Evolutionary conservation across 2,888 invertebrate genomes (phyloP).

Genomic region (Cancer borealis): DNA sequence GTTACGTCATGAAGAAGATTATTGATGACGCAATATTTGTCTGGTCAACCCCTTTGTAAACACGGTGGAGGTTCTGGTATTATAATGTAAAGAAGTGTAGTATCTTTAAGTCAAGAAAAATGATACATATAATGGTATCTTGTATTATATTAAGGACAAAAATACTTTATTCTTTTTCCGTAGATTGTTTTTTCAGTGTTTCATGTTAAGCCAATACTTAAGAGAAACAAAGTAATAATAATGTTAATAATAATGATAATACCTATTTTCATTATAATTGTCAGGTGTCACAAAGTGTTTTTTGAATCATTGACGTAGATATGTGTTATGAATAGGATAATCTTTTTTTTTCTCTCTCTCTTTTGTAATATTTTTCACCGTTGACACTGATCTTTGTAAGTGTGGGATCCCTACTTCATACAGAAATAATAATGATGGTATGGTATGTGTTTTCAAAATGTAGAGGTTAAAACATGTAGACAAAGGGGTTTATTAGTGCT

Average conservation of each 20-base stretch:
- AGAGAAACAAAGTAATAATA: background rate
- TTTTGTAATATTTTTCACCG: slow-evolving; percentile 3
- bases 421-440: background rate
- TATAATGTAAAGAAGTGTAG: background rate
- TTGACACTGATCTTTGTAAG: slow-evolving; percentile 3
- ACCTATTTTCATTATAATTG: background rate
- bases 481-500: background rate
- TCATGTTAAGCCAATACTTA: slow-evolving; percentile 12
- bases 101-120: background rate
- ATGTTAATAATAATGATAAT: background rate
- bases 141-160: background rate
- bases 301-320: background rate
- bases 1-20: background rate
- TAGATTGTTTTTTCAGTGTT: background rate
- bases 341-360: background rate
- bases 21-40: background rate
- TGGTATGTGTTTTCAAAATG: background rate
- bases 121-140: background rate
- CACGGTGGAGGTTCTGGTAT: background rate
- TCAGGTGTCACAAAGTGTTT: slow-evolving; percentile 20
- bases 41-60: background rate
- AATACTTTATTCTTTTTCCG: background rate
- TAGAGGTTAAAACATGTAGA: background rate
- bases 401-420: slow-evolving; percentile 1
- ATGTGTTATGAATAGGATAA: background rate